These are phyloP conservation scores for Fundulus diaphanus DNA, from an alignment of 2,797 vertebrate genomes.

Conservation along the genomic window DNA sequence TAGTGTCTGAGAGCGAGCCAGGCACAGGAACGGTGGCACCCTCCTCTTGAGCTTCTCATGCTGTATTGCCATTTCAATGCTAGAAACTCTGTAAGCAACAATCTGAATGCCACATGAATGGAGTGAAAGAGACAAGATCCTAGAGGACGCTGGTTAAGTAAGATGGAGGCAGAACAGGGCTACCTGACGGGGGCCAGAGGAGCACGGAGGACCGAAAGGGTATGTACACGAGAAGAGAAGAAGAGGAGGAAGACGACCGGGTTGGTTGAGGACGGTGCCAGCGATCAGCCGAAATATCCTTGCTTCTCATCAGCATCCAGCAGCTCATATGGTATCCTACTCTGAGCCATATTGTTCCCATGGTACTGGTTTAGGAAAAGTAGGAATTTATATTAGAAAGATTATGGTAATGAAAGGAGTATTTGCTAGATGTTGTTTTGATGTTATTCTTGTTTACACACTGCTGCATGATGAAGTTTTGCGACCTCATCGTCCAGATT, in stretches of 20 bases:
- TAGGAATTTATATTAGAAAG: background rate
- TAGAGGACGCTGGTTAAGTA: conserved; percentile 45
- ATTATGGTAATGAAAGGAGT: background rate
- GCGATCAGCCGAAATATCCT: conserved; percentile 25
- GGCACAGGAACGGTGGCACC: conserved; percentile 27
- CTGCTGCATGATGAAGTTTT: conserved; percentile 47
- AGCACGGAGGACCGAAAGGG: conserved; percentile 56
- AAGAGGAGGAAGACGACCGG: conserved; percentile 69
- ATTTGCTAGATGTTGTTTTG: background rate
- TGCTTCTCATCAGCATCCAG: conserved; percentile 41
- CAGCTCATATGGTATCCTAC: conserved; percentile 51
- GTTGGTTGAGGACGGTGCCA: conserved; percentile 40
- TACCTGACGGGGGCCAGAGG: conserved; percentile 39
- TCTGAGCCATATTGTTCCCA: conserved; percentile 1
- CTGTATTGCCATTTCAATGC: conserved; percentile 7
- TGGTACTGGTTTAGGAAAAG: background rate
- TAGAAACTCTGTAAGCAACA: conserved; percentile 10
- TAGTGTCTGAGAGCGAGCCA: conserved; percentile 23
- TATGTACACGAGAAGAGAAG: conserved; percentile 68
- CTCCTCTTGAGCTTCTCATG: conserved; percentile 13
- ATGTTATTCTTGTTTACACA: conserved; percentile 46
- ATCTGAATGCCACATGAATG: conserved; percentile 25
- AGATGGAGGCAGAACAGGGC: conserved; percentile 61
- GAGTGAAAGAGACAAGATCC: conserved; percentile 53
- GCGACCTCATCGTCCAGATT: conserved; percentile 64